Base-by-base conservation (phyloP, 2,888 invertebrate species). In the Amphipoea lucens region DNA sequence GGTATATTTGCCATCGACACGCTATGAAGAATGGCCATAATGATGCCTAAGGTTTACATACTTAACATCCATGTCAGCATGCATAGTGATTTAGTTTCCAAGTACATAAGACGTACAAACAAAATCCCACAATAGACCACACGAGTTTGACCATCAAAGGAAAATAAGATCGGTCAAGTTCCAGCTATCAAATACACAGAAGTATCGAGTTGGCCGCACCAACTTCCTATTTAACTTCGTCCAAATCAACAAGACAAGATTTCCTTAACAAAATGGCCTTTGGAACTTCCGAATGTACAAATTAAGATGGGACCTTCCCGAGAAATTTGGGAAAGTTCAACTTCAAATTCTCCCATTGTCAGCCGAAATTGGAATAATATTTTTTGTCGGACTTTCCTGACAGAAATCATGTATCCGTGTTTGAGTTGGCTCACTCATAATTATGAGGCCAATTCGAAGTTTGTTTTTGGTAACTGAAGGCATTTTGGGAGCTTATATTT, bases 251-350 rank as follows among this genome's bases (percentile, higher is more conserved):
- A 87, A 82, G 76, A 83, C 76, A 66, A 74, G 82, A 81, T 79
- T 86, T 76, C 82, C n/a, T 75, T 69, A 78, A 78, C 79, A 78
- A 90, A 90, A 83, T 86, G 84, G 83, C 67, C 79, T 82, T 69
- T 81, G 65, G 5, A 89, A 90, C 83, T 89, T 90, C 79, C 79
- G 74, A 84, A 89, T 85, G 78, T 84, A 83, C 83, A 82, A 87
- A 90, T 89, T 89, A 90, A 86, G 89, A 86, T 83, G 78, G 82
- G 73, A 77, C 74, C 70, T 66, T 68, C 60, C 66, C 3, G 74
- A 51, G 68, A 85, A 48, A 81, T 78, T 80, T 68, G 69, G 45
- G 54, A 73, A 88, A 85, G 75, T 89, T 88, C 80, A 70, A 66
- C 51, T 71, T 65, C 48, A 74, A 89, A 85, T 74, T 84, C 69